These are phyloP conservation scores for Dolichopus griseipennis DNA, from an alignment of 2,888 invertebrate genomes.

Conservation along the genomic window DNA sequence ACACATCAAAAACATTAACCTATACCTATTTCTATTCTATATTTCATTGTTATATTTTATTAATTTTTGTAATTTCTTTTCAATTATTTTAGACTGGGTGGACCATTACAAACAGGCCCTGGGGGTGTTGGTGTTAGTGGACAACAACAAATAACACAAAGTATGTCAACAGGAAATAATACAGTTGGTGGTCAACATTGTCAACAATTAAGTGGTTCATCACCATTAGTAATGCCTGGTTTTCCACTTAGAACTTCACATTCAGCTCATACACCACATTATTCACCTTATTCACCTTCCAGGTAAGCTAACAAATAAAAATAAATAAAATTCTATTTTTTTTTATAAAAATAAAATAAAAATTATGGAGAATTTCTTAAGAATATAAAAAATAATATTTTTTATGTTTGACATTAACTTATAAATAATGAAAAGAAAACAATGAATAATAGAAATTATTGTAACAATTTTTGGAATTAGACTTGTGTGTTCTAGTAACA, in stretches of 20 bases:
- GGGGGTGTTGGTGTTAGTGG: constrained; percentile 23
- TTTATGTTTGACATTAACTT: background rate
- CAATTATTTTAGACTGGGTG: constrained; percentile 36
- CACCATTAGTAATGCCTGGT: constrained; percentile 79
- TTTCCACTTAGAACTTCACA: constrained; percentile 66
- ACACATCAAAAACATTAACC: no score
- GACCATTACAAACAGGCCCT: constrained; percentile 33
- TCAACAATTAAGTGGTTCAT: constrained; percentile 59
- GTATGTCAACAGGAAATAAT: constrained; percentile 54
- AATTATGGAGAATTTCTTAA: background rate
- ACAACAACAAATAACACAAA: constrained; percentile 45
- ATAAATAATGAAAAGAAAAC: no score
- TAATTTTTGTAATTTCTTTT: constrained; percentile 16
- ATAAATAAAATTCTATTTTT: no score
- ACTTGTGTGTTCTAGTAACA: no score
- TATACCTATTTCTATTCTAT: background rate
- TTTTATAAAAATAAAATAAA: no score
- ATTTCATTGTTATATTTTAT: background rate
- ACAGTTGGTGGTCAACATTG: constrained; percentile 54
- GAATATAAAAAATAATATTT: background rate
- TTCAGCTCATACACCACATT: constrained; percentile 62
- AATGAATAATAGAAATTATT: no score
- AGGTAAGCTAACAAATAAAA: constrained; percentile 42
- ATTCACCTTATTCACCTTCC: constrained; percentile 84
- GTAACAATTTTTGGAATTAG: no score